Evolutionary conservation across 1,140 invertebrate species (phyloP).

Genomic region (Drosophila chauvacae): DNA sequence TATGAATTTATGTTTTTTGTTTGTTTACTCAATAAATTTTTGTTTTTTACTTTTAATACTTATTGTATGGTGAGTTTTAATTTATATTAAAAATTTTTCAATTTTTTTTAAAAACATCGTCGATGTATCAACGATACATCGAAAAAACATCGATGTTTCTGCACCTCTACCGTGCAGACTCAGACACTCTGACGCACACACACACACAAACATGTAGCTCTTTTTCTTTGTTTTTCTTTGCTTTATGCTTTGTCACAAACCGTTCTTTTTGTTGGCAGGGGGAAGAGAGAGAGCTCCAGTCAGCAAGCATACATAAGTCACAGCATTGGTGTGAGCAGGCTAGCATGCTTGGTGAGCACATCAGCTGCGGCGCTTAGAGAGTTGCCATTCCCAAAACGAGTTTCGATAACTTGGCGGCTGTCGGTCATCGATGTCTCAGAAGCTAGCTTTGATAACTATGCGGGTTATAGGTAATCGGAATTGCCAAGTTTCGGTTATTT

Average conservation of each 20-base stretch:
- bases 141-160: no score
- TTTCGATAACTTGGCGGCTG: constrained; percentile 25
- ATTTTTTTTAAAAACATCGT: no score
- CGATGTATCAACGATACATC: no score
- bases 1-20: no score
- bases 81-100: no score
- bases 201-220: constrained; percentile 5
- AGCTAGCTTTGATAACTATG: constrained; percentile 14
- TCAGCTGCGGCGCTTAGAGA: constrained; percentile 12
- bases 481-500: background rate
- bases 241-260: constrained; percentile 6
- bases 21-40: no score
- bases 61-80: no score
- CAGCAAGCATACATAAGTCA: constrained; percentile 35
- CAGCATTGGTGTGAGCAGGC: constrained; percentile 47
- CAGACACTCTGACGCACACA: constrained; percentile 11
- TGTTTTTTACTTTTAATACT: no score
- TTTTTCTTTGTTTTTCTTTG: constrained; percentile 41
- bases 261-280: constrained; percentile 28
- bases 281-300: constrained; percentile 19
- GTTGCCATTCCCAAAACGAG: constrained; percentile 31
- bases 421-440: constrained; percentile 18
- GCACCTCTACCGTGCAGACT: constrained; percentile 30
- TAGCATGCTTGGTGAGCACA: constrained; percentile 10
- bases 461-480: constrained; percentile 1